phyloP scores from a whole-genome alignment of 1,140 invertebrate genomes.

The Zaprionus ornatus region DNA sequence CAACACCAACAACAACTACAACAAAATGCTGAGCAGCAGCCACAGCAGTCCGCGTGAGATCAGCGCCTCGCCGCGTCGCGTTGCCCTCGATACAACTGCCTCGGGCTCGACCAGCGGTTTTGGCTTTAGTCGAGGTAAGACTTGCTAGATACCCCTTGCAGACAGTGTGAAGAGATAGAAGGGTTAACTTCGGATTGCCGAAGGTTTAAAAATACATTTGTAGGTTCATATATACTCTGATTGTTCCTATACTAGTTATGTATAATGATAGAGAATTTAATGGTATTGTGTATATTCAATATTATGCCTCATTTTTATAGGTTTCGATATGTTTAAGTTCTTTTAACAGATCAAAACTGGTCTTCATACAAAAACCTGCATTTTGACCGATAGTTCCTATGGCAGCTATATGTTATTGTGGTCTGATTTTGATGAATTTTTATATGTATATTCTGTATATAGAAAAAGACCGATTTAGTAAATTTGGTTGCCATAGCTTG shows the following conservation, averaged over 20 bases:
- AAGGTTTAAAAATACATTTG: too few species aligned
- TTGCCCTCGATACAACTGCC: conserved; percentile 71
- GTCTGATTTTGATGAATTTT: too few species aligned
- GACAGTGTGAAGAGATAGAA: too few species aligned
- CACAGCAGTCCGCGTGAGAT: conserved; percentile 72
- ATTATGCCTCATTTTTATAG: not conserved
- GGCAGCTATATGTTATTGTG: too few species aligned
- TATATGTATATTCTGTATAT: too few species aligned
- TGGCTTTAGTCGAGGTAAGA: conserved; percentile 80
- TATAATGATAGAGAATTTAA: too few species aligned
- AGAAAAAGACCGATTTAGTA: too few species aligned
- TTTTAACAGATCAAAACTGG: not conserved
- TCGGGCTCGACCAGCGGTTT: conserved; percentile 75
- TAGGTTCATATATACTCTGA: not conserved
- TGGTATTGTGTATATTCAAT: not conserved
- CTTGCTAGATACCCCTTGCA: not conserved
- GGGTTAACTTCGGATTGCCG: too few species aligned
- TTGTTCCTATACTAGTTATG: too few species aligned
- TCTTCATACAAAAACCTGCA: too few species aligned
- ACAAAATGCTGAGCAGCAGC: conserved; percentile 70
- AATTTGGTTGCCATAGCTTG: too few species aligned
- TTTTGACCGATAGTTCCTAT: too few species aligned
- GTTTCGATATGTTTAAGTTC: not conserved
- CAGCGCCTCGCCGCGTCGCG: conserved; percentile 67
- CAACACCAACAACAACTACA: conserved; percentile 44